These are phyloP conservation scores for Siderastrea siderea DNA, from an alignment of 92 coral and sea anemone genomes.

Conservation along the genomic window DNA sequence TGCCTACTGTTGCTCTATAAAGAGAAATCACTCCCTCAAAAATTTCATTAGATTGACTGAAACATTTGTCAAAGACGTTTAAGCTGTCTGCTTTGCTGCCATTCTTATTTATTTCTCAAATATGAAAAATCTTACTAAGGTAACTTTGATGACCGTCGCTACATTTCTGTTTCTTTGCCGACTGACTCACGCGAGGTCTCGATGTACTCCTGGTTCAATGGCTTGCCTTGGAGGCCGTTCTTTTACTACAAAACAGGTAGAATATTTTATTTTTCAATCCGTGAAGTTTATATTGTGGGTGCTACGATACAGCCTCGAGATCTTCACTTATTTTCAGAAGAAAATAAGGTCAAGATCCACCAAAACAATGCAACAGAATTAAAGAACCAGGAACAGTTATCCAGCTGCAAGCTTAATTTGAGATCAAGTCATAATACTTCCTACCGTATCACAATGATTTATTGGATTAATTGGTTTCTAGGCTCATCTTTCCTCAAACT, in stretches of 20 bases:
- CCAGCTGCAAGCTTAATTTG: too few relatives aligned
- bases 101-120: neutral
- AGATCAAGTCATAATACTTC: too few relatives aligned
- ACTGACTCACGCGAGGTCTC: neutral
- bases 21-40: constrained; percentile 9
- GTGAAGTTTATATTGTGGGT: too few relatives aligned
- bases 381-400: too few relatives aligned
- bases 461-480: too few relatives aligned
- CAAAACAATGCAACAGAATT: too few relatives aligned
- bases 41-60: neutral
- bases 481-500: too few relatives aligned
- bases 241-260: constrained; percentile 17
- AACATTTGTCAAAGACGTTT: neutral
- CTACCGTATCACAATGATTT: too few relatives aligned
- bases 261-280: neutral
- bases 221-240: constrained; percentile 11
- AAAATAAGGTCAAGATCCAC: too few relatives aligned
- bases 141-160: neutral
- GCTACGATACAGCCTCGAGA: neutral
- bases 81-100: neutral
- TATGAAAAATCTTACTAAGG: constrained; percentile 8
- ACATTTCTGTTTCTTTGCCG: constrained; percentile 1
- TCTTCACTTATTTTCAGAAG: neutral
- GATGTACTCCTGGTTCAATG: constrained; percentile 42
- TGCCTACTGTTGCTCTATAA: constrained; percentile 5